These are phyloP conservation scores for Varroa destructor DNA, from an alignment of 1,140 invertebrate genomes.

Conservation along the genomic window DNA sequence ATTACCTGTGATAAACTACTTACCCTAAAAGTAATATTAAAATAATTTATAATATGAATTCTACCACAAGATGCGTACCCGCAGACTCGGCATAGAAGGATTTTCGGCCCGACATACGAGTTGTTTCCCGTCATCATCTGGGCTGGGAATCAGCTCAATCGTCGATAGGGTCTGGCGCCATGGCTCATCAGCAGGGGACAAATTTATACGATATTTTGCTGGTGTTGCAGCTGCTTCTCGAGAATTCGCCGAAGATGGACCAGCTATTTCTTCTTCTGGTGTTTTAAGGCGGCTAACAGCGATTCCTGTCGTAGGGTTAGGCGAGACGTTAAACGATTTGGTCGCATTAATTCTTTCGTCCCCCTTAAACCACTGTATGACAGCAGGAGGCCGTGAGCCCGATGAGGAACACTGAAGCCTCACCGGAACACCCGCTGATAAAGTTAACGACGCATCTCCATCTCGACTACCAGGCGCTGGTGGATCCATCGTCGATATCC, in stretches of 20 bases:
- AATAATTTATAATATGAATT: too few species aligned
- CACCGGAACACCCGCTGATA: slow-evolving; percentile 63
- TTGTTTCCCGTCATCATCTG: slow-evolving; percentile 34
- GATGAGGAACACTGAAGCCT: slow-evolving; percentile 66
- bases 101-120: slow-evolving; percentile 37
- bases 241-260: too few species aligned
- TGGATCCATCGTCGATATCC: slow-evolving; percentile 1
- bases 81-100: slow-evolving; percentile 30
- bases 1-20: too few species aligned
- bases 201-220: slow-evolving; percentile 18
- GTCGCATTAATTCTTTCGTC: slow-evolving; percentile 50
- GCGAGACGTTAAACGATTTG: too few species aligned
- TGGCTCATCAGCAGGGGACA: slow-evolving; percentile 45
- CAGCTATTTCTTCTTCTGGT: too few species aligned
- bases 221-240: too few species aligned
- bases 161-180: slow-evolving; percentile 48
- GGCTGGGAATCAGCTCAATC: slow-evolving; percentile 33
- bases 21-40: too few species aligned
- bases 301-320: slow-evolving; percentile 1
- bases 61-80: too few species aligned
- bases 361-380: slow-evolving; percentile 67
- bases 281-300: slow-evolving; percentile 1
- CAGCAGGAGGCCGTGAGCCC: slow-evolving; percentile 62
- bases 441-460: slow-evolving; percentile 37
- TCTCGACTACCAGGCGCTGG: not conserved